Evolutionary conservation across 2,113 vertebrate species (phyloP), one percentile per base, ranked within the genome.

Genomic region (Passer domesticus): DNA sequence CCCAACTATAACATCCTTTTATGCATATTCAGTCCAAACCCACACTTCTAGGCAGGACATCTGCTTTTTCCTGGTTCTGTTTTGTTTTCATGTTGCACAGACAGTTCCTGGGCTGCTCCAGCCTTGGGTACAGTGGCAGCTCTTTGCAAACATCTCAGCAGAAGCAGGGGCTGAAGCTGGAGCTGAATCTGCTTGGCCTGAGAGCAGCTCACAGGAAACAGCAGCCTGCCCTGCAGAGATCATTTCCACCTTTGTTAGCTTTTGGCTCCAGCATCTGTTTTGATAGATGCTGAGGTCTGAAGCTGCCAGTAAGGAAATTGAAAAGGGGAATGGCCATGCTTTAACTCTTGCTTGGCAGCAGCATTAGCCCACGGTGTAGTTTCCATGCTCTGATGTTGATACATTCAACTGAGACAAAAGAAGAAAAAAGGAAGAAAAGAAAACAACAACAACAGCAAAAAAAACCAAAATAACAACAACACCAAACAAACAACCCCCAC

Each of bases 161-260:
- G 8, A 49, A 66, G 46, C 60, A 46, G 31, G 35, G 60, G 49
- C 77, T 87, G 75, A 68, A 91, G 87, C 87, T 83, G 81, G 81
- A 91, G 66, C 55, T 1, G 1, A 39, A 33, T 92, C 84, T 92
- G 44, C 87, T 53, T 27, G 37, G 87, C 68, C 43, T n/a, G 49
- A 76, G 87, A 87, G 72, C 77, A 39, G 81, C 69, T 76, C 74
- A 80, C 81, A 85, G 84, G 87, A 87, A 96, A 79, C 33, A 14
- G 62, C 4, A 2, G 87, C 75, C 78, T 91, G 90, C 78, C 94
- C 78, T 11, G 4, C 30, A 66, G 74, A 16, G 3, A 90, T 85
- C 82, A 80, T 88, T 95, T 92, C 89, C 87, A 96, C 91, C 89
- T 95, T 85, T 73, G 84, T 58, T 83, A 47, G 84, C 33, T 91